Conservation (phyloP, 2,888 invertebrate species). For the Philereme vetulata region DNA sequence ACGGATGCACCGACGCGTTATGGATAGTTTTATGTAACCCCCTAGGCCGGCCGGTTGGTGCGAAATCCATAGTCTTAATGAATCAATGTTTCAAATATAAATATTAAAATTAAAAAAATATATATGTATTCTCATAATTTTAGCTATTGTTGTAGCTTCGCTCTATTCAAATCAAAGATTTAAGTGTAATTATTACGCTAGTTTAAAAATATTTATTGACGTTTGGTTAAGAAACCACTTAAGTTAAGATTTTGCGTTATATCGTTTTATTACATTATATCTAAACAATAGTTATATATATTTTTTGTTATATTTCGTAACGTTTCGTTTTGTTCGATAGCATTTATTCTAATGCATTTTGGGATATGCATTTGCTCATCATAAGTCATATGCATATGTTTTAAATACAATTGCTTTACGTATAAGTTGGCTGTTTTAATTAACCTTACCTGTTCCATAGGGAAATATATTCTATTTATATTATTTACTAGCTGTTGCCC, state of each 20-base stretch:
- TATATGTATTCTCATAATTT: too few relatives aligned
- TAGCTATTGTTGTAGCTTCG: too few relatives aligned
- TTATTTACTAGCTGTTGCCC: not conserved
- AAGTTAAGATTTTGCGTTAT: not conserved
- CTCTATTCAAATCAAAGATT: too few relatives aligned
- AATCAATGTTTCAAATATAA: too few relatives aligned
- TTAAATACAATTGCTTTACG: constrained; percentile 23
- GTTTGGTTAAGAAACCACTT: not conserved
- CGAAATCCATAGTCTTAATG: too few relatives aligned
- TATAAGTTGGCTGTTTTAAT: constrained; percentile 15
- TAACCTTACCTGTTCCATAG: not conserved
- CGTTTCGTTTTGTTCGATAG: not conserved
- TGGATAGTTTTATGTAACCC: too few relatives aligned
- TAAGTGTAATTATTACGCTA: too few relatives aligned
- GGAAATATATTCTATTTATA: not conserved
- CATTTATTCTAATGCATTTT: constrained; percentile 15
- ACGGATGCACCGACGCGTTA: too few relatives aligned
- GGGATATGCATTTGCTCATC: constrained; percentile 24
- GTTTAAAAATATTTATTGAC: too few relatives aligned
- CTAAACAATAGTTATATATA: not conserved
- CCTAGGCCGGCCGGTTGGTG: too few relatives aligned
- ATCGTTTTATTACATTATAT: not conserved
- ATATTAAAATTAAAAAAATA: too few relatives aligned
- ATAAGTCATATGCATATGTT: constrained; percentile 13
- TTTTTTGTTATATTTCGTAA: not conserved